These are phyloP conservation scores for Solenopsis fugax DNA, from an alignment of 1,140 invertebrate species.

Conservation along the genomic window DNA sequence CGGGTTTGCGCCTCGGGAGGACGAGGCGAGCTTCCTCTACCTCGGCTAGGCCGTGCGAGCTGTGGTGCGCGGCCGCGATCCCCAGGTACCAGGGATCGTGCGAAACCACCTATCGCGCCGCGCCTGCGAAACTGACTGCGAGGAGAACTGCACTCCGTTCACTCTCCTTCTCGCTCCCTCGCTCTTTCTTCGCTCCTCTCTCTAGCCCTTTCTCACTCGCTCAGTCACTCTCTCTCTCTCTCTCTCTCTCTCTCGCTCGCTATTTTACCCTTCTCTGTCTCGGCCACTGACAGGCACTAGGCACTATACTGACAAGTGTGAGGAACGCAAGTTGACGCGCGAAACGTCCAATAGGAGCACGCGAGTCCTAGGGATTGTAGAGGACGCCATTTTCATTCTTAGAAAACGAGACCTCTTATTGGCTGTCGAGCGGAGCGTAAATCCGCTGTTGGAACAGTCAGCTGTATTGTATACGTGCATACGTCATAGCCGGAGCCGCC, in stretches of 20 bases:
- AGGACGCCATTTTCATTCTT: background rate
- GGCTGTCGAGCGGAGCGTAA: background rate
- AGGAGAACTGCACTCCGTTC: background rate
- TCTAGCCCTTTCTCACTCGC: background rate
- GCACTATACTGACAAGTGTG: background rate
- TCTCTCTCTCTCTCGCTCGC: background rate
- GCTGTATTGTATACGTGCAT: background rate
- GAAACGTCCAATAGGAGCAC: background rate
- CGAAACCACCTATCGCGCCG: slow-evolving; percentile 22
- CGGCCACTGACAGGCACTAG: background rate
- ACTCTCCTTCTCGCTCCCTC: background rate
- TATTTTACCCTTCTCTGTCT: background rate
- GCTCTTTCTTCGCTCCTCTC: background rate
- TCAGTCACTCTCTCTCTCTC: background rate
- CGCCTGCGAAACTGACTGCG: slow-evolving; percentile 26
- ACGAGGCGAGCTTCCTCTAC: background rate
- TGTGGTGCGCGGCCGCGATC: background rate
- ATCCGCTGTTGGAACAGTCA: background rate
- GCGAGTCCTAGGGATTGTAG: background rate
- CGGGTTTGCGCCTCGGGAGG: background rate
- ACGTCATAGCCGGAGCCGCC: background rate
- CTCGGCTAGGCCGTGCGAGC: background rate
- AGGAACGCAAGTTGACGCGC: background rate
- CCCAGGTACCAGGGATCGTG: slow-evolving; percentile 1
- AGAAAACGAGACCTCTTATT: background rate